phyloP scores from a whole-genome alignment of 64 coral and sea anemone genomes.

The Pocillopora damicornis region DNA sequence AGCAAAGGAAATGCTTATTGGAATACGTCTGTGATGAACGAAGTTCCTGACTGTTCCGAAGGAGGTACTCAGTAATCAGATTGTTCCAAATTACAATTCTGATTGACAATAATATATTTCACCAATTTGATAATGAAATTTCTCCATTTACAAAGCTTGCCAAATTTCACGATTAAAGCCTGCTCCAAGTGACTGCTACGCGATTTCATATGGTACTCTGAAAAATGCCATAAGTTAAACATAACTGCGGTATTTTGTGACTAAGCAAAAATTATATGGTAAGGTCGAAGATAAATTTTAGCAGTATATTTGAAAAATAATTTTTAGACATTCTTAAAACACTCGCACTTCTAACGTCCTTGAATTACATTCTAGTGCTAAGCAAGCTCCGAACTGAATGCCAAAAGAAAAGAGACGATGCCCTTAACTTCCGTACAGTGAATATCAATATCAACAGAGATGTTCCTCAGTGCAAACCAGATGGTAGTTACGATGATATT shows the following conservation, averaged over 20 bases:
- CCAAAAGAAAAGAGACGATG: conserved; percentile 53
- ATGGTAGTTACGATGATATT: conserved; percentile 68
- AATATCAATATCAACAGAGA: conserved; percentile 46
- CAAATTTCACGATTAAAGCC: too few relatives aligned
- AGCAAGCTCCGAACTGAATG: conserved; percentile 54
- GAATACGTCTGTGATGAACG: conserved; percentile 17
- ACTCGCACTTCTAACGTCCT: not conserved
- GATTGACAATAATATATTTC: too few relatives aligned
- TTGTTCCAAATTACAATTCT: not conserved
- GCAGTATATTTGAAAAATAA: too few relatives aligned
- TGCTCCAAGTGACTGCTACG: too few relatives aligned
- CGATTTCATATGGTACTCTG: too few relatives aligned
- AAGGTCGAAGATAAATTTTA: too few relatives aligned
- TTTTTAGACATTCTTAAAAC: not conserved
- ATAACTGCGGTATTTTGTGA: too few relatives aligned
- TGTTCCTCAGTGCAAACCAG: conserved; percentile 64
- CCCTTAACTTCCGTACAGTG: conserved; percentile 45
- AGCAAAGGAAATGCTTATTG: conserved; percentile 28
- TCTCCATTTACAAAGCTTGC: too few relatives aligned
- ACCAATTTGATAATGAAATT: too few relatives aligned
- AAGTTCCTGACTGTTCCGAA: conserved; percentile 30
- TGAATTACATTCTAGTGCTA: not conserved
- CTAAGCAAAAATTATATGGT: too few relatives aligned
- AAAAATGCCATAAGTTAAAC: too few relatives aligned
- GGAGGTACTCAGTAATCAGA: conserved; percentile 8